Evolutionary conservation across 2,888 invertebrate species (phyloP), one percentile per base, ranked within the genome.

Genomic region (Buathra laborator): DNA sequence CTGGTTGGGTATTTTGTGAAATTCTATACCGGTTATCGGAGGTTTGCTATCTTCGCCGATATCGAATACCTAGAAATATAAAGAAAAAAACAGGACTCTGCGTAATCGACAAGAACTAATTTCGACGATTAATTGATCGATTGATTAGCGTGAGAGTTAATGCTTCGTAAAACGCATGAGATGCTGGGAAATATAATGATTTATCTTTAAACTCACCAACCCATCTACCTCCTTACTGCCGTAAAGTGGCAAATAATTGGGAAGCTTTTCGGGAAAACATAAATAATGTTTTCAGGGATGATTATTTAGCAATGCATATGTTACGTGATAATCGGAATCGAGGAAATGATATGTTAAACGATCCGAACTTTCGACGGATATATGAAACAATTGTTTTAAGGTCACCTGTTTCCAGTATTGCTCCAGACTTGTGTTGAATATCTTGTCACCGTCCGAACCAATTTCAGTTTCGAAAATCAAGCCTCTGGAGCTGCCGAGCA

Each of bases 401-500:
- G 84, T 92, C 95, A 98, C 98, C 96, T 98, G 98, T 94, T 97
- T 97, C 95, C 97, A 96, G 94, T 97, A 98, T 90, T 97, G 97
- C 90, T 97, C 97, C 71, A 95, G 93, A 89, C 95, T 95, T 0
- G 96, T 96, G 75, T 96, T 96, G 92, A 98, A 97, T 93, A 97
- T 96, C 92, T 96, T 97, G 84, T 99, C 98, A 85, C 96, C 97
- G 75, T 97, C 97, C 12, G 96, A 95, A 24, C 96, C 96, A 72
- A 99, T 95, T 93, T 99, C 98, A 0, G 97, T 97, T 94, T 99
- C 99, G 94, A 98, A 96, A 85, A 99, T 97, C 64, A 98, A 94
- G 0, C 99, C 99, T 92, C 97, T 97, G 0, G 97, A 97, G 0
- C 98, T 99, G 6, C 99, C 99, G 64, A 99, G 92, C 56, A 99